Conservation (phyloP, 2,113 vertebrate genomes). For the Helogale parvula region DNA sequence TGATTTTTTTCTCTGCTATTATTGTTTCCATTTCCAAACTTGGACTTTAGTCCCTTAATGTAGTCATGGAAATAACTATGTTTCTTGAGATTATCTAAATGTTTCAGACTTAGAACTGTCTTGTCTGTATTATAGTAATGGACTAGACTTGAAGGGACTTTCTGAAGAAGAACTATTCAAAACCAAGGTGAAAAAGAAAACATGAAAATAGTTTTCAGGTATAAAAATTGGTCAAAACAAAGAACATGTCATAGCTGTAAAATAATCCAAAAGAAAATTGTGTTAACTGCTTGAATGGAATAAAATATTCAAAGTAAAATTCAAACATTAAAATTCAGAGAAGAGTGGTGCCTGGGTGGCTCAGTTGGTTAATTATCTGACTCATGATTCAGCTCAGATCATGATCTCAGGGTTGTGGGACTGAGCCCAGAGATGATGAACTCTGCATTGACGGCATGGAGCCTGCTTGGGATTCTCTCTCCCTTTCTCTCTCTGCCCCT, state of each 20-base stretch:
- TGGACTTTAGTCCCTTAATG: neutral
- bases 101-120: neutral
- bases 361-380: no score
- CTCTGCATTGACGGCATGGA: no score
- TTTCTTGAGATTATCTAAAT: neutral
- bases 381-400: no score
- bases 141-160: neutral
- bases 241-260: neutral
- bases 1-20: neutral
- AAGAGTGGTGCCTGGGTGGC: neutral
- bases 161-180: neutral
- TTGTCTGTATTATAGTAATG: neutral
- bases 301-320: neutral
- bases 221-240: neutral
- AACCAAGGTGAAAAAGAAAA: constrained; percentile 22
- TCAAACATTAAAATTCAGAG: neutral
- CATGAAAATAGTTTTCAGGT: neutral
- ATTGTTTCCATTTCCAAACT: neutral
- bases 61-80: neutral
- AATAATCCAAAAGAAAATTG: neutral
- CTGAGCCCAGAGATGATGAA: no score
- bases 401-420: no score
- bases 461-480: no score
- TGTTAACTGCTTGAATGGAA: neutral
- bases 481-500: no score